Percentiles rank a stretch among this genome's conserved stretches.
phyloP scores from a whole-genome alignment of 2,113 vertebrate species.

The Neodon shergylaensis region DNA sequence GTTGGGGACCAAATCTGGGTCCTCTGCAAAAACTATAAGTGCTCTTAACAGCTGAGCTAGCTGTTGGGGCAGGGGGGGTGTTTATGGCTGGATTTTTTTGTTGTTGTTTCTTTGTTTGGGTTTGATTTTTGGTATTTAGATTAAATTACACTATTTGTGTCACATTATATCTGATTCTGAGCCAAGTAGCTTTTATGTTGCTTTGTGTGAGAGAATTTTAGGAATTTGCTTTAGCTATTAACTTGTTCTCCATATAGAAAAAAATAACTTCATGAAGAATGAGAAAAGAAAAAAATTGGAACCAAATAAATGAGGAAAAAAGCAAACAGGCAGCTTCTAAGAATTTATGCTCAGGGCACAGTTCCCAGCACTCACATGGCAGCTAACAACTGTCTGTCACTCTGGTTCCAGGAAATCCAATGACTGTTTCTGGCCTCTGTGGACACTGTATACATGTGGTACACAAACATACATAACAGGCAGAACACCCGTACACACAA shows the following conservation, averaged over 20 bases:
- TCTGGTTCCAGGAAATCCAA: background rate
- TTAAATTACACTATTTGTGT: background rate
- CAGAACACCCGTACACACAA: background rate
- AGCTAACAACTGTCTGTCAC: background rate
- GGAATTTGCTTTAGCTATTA: background rate
- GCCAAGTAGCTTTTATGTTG: background rate
- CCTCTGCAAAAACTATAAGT: background rate
- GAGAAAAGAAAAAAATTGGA: background rate
- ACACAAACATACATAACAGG: background rate
- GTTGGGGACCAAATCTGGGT: background rate
- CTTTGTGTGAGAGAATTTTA: background rate
- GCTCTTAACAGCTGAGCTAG: background rate
- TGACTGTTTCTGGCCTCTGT: background rate
- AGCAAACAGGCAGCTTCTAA: background rate
- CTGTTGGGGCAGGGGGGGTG: too few relatives aligned
- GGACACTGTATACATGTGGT: background rate
- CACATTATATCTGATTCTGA: background rate
- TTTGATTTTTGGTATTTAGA: background rate
- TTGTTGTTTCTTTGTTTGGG: background rate
- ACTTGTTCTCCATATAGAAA: background rate
- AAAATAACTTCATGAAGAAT: background rate
- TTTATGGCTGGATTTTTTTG: too few relatives aligned
- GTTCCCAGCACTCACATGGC: background rate
- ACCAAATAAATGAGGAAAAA: background rate
- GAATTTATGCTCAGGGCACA: background rate